These are phyloP conservation scores for Sebastes matsubarae DNA, from an alignment of 2,797 vertebrate genomes.

Conservation along the genomic window DNA sequence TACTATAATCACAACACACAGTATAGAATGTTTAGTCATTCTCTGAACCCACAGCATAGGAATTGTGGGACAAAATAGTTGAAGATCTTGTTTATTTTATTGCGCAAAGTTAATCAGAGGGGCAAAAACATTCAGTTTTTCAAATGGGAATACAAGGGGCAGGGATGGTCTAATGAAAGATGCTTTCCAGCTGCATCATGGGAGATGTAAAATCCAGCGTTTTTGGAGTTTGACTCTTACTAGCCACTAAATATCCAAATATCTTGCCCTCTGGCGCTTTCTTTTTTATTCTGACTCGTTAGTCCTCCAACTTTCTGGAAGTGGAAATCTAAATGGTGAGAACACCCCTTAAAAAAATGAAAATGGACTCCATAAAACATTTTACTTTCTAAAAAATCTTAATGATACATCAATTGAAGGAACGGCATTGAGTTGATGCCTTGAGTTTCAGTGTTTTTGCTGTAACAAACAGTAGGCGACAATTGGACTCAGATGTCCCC, in stretches of 20 bases:
- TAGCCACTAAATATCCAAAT: neutral
- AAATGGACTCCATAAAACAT: neutral
- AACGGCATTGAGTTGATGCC: neutral
- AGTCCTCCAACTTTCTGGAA: neutral
- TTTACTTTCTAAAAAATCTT: neutral
- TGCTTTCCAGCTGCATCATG: neutral
- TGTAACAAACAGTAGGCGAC: neutral
- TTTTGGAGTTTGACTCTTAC: neutral
- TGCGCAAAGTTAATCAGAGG: neutral
- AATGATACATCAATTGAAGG: neutral
- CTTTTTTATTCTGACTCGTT: neutral
- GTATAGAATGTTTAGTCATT: neutral
- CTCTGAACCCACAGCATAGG: neutral
- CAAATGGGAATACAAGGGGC: neutral
- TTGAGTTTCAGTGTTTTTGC: neutral
- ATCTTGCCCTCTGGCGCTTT: neutral
- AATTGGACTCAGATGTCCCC: neutral
- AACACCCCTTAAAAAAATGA: neutral
- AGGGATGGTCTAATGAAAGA: neutral
- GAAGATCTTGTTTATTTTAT: neutral
- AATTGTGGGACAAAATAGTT: no score
- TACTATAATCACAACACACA: neutral
- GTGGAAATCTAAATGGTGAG: neutral
- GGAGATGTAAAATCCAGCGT: neutral
- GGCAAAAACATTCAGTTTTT: neutral